phyloP scores from a whole-genome alignment of 2,797 vertebrate species.

The Enteromius argenteus region DNA sequence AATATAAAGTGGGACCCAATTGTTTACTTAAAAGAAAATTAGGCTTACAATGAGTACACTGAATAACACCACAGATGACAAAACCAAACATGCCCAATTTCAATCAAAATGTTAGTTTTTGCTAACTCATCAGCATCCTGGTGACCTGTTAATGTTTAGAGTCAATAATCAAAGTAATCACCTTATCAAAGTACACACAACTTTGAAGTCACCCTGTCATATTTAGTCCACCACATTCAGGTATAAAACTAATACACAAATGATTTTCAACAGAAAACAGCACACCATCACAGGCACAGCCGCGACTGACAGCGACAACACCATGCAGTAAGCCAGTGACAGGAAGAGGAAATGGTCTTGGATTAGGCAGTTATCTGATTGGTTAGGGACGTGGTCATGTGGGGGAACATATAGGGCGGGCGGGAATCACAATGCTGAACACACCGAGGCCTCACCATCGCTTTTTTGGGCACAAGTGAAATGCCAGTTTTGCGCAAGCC shows the following conservation, averaged over 20 bases:
- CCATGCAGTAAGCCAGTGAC: slow-evolving; percentile 46
- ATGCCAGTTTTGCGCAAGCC: slow-evolving; percentile 99
- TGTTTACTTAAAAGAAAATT: neutral
- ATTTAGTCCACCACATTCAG: slow-evolving; percentile 7
- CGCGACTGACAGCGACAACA: slow-evolving; percentile 21
- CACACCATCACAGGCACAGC: slow-evolving; percentile 29
- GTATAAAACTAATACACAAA: neutral
- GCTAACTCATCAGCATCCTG: neutral
- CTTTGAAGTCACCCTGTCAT: neutral
- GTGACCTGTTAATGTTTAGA: slow-evolving; percentile 38
- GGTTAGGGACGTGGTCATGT: slow-evolving; percentile 44
- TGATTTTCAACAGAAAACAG: slow-evolving; percentile 23
- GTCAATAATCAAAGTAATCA: neutral
- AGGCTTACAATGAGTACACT: neutral
- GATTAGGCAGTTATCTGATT: slow-evolving; percentile 44
- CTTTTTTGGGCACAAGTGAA: slow-evolving; percentile 97
- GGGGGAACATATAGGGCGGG: slow-evolving; percentile 2
- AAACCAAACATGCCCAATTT: slow-evolving; percentile 16
- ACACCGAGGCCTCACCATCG: slow-evolving; percentile 94
- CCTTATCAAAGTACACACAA: neutral
- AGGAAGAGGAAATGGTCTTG: slow-evolving; percentile 35
- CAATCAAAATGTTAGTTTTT: slow-evolving; percentile 18
- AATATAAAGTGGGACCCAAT: no score
- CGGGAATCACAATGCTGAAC: slow-evolving; percentile 73
- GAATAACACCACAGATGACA: neutral